Evolutionary conservation across 2,888 invertebrate genomes (phyloP), one percentile per base, ranked within the genome.

Genomic region (Noctua fimbriata): DNA sequence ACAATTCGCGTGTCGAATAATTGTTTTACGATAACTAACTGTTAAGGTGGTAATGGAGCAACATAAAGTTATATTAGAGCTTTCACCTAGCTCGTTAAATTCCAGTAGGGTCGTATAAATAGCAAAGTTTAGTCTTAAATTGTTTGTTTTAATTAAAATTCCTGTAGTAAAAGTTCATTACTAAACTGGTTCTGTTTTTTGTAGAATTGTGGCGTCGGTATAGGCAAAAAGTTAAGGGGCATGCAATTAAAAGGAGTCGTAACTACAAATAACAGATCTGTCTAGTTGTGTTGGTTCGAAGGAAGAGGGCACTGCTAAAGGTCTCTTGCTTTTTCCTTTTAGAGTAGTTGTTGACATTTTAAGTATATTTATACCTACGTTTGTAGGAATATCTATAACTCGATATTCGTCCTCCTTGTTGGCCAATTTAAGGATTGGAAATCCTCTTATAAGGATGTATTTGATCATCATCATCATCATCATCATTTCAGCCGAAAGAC

Each of bases 301-400:
- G 32, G 81, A 88, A 88, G 78, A 81, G 47, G 84, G 67, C 60
- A 76, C 69, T 44, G 44, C 6, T 83, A 87, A 88, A 87, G 87
- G 87, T 81, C 73, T 79, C 85, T 79, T 78, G 87, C 16, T 69
- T 78, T 78, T 70, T 74, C 89, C 89, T 80, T 87, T 77, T 88
- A 41, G 76, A 79, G 55, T 63, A 75, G 76, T 72, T 41, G 82
- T 81, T 87, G 79, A 87, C 76, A 83, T 86, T 88, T 76, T 65
- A 74, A 71, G n/a, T 63, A 41, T 28, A 82, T 2, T n/a, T 79
- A 78, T 49, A 67, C 24, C 28, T 76, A 66, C 18, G 24, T 63
- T 44, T 41, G 41, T 67, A 71, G 21, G n/a, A 72, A 36, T 47
- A 41, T 66, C 55, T 79, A 79, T 60, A 69, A 66, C 65, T 65